phyloP scores from a whole-genome alignment of 2,113 vertebrate genomes.

The Eudyptes chrysolophus region DNA sequence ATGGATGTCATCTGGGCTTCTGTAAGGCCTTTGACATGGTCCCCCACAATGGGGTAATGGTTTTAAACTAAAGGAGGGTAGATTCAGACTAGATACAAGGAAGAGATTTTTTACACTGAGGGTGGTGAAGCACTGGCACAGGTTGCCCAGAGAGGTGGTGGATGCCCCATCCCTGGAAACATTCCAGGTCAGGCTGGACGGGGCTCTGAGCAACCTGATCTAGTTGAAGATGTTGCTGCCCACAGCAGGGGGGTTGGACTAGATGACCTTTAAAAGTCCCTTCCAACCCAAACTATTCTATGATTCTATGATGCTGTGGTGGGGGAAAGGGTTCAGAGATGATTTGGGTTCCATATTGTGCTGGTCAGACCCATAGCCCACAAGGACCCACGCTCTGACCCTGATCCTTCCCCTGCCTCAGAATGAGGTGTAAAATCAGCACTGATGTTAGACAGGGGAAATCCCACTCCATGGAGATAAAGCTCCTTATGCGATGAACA shows the following conservation, averaged over 20 bases:
- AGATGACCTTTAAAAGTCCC: neutral
- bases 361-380: neutral
- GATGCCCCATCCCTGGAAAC: neutral
- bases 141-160: no score
- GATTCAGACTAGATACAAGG: no score
- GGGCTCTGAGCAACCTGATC: no score
- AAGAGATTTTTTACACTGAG: neutral
- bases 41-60: neutral
- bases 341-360: neutral
- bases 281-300: neutral
- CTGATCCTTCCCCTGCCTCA: fast-evolving
- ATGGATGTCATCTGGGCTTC: neutral
- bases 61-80: neutral
- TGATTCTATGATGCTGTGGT: neutral
- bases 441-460: neutral
- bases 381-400: neutral
- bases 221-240: neutral
- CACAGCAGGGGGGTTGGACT: no score
- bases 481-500: neutral
- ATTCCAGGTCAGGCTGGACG: neutral
- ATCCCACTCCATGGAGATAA: neutral
- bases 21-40: neutral
- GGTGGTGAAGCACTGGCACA: neutral
- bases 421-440: neutral
- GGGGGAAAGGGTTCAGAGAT: neutral